Conservation (phyloP, 1,140 invertebrate genomes). For the Drosophila hydei region DNA sequence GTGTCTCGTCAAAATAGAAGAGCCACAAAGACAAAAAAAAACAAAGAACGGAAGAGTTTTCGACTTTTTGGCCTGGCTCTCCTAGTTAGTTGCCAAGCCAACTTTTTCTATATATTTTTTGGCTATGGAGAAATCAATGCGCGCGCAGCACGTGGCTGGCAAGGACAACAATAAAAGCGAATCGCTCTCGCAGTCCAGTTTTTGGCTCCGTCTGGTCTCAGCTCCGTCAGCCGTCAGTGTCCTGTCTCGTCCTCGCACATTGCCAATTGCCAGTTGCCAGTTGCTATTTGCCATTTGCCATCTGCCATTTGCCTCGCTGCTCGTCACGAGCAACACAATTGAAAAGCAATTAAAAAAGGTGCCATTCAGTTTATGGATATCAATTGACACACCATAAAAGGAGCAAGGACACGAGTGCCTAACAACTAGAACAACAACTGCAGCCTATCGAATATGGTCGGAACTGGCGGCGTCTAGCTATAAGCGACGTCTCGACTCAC, state of each 20-base stretch:
- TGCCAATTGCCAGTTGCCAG: constrained; percentile 37
- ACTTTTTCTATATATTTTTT: constrained; percentile 11
- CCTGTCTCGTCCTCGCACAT: constrained; percentile 67
- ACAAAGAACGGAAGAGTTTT: constrained; percentile 2
- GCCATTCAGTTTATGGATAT: constrained; percentile 63
- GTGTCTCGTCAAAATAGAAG: constrained; percentile 54
- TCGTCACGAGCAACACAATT: constrained; percentile 27
- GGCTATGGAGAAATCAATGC: constrained; percentile 57
- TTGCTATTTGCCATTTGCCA: constrained; percentile 48
- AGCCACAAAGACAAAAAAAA: constrained; percentile 1
- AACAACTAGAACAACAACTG: constrained; percentile 9
- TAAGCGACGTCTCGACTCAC: constrained; percentile 10
- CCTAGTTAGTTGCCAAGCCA: constrained; percentile 29
- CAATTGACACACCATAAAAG: constrained; percentile 62
- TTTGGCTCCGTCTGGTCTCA: constrained; percentile 50
- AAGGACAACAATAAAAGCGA: constrained; percentile 50
- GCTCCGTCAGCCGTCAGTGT: constrained; percentile 30
- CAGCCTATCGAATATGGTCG: constrained; percentile 63
- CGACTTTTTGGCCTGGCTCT: constrained; percentile 10
- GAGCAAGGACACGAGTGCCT: constrained; percentile 54
- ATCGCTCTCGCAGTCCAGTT: constrained; percentile 11
- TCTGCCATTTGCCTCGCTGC: constrained; percentile 28
- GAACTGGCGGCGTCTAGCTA: constrained; percentile 28
- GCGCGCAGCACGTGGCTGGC: constrained; percentile 76
- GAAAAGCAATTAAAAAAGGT: constrained; percentile 64